phyloP scores from a whole-genome alignment of 2,888 invertebrate species.

The Apotomis turbidana region DNA sequence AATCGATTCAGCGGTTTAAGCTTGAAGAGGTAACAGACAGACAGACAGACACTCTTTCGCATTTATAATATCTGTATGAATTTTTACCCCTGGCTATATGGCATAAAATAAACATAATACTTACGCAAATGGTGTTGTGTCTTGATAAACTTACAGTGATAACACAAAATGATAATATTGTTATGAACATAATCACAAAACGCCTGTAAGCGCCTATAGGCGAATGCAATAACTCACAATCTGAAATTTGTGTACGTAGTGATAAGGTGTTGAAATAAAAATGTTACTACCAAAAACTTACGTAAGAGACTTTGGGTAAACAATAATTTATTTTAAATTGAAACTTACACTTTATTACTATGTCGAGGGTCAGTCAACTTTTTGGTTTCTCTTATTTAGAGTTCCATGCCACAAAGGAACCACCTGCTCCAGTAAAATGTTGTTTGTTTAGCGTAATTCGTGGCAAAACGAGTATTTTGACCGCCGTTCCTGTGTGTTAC shows the following conservation, averaged over 20 bases:
- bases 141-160: constrained; percentile 9
- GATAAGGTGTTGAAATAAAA: constrained; percentile 28
- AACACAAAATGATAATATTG: constrained; percentile 6
- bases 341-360: constrained; percentile 22
- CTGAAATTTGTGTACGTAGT: not conserved
- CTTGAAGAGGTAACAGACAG: too few relatives aligned
- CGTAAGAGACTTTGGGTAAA: constrained; percentile 1
- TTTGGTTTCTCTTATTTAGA: not conserved
- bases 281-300: constrained; percentile 10
- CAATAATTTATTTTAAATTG: constrained; percentile 33
- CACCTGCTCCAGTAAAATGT: not conserved
- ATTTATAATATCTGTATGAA: too few relatives aligned
- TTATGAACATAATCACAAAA: constrained; percentile 12
- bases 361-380: constrained; percentile 2
- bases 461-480: too few relatives aligned
- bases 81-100: too few relatives aligned
- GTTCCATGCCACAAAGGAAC: not conserved
- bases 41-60: too few relatives aligned
- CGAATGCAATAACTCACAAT: not conserved
- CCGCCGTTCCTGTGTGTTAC: too few relatives aligned
- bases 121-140: constrained; percentile 23
- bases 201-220: not conserved
- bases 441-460: not conserved
- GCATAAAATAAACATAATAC: constrained; percentile 7
- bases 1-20: too few relatives aligned